Evolutionary conservation across 35 echinoderm and acorn worm genomes (phyloP), one percentile per base, ranked within the genome.

Genomic region (Lytechinus variegatus): DNA sequence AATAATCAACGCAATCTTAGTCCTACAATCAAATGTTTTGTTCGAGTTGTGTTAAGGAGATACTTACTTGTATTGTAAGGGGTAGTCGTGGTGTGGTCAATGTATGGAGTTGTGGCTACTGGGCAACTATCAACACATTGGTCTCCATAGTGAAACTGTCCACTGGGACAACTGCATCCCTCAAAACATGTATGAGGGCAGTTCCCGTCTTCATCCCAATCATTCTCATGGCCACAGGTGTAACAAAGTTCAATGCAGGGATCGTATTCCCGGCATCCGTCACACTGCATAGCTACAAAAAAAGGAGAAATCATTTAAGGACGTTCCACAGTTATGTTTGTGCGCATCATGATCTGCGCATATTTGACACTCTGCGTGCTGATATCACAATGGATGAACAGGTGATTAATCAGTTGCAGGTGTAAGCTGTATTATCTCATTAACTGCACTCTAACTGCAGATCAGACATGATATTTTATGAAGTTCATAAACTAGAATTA

Each of bases 201-300:
- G 27, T 61, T 53, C 6, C 94, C 53, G 13, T 86, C 4, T 54
- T 86, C 54, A 21, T 71, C 87, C 89, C 88, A 56, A 93, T 53
- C 54, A 1, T 27, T 52, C 24, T 86, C n/a, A 54, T 86, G 95
- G 27, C 61, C 28, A 66, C 66, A 94, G 19, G 61, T 8, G 28
- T 99, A 71, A 58, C 98, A 99, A 21, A 97, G 61, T 24, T 94
- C 92, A 6, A 99, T 95, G 89, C 98, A 99, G n/a, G 98, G 98
- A 28, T 91, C 94, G 52, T 99, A 99, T 28, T 86, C 92, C n/a
- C 96, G 56, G 56, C 98, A 99, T 21, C 96, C 98, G 6, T 97
- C 95, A 86, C 98, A 99, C 93, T 97, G 97, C 33, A 99, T 97
- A 5, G 98, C 98, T 99, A 95, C 53, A 86, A 24, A 19, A 19